Base-by-base conservation (phyloP, 1,140 invertebrate species). In the Melipona quadrifasciata region DNA sequence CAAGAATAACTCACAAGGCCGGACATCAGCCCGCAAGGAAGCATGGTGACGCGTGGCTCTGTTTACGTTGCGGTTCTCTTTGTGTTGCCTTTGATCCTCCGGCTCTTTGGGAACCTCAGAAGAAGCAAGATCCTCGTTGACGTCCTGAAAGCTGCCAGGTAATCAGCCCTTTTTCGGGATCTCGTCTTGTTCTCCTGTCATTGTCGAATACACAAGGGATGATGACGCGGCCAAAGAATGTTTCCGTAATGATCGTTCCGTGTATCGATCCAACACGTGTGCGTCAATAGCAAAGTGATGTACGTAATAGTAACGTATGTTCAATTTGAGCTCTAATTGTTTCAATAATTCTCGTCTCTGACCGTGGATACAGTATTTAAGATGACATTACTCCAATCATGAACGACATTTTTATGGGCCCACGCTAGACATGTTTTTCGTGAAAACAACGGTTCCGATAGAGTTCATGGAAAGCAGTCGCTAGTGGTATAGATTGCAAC, bases 21-120 rank as follows among this genome's bases (percentile, higher is more conserved):
- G 82, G 55, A 67, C 67, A 77, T 80, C 75, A 53, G 81, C 53
- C 51, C 58, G 24, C 55, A 31, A 65, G 53, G 65, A 79, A 86
- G 73, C 61, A 89, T 85, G 89, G 72, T 86, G 87, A 88, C 90
- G 58, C 80, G 84, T 70, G 83, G 34, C 65, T 90, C 85, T 53
- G 87, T 91, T 87, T 90, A 90, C 79, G 73, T 82, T 55, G 74
- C 87, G 34, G 47, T 87, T 58, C 51, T 92, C 72, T 76, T 93
- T 39, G 65, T 90, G 53, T 68, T 91, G 72, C 80, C 90, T 34
- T 47, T 90, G 53, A 76, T 90, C n/a, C 70, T 92, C 2, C 91
- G 91, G 84, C 53, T 90, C 10, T 31, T 87, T 34, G 82, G 77
- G 17, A 85, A 82, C 24, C n/a, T 87, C 14, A 74, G 83, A 17